These are phyloP conservation scores for Psettodes erumei DNA, from an alignment of 2,113 vertebrate genomes.

Conservation along the genomic window DNA sequence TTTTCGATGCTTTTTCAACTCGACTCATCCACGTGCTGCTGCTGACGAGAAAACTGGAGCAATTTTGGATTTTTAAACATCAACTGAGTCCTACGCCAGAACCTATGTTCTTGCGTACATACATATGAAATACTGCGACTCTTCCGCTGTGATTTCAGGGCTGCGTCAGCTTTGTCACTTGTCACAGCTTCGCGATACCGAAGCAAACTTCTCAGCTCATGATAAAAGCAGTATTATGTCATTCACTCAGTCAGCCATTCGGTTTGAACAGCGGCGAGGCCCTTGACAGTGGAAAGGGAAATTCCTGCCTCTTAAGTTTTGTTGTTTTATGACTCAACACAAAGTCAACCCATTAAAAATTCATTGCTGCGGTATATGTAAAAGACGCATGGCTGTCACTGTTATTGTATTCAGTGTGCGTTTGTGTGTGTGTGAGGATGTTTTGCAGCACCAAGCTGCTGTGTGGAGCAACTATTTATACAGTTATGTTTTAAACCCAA, in stretches of 20 bases:
- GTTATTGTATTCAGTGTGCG: conserved; percentile 8
- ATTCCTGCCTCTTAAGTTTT: neutral
- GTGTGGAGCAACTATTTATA: conserved; percentile 39
- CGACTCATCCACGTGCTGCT: neutral
- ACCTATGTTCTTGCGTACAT: neutral
- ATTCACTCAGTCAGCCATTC: neutral
- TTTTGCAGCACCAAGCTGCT: conserved; percentile 19
- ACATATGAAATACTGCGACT: neutral
- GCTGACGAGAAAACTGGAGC: neutral
- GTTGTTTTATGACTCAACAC: conserved; percentile 30
- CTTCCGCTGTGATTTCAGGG: neutral
- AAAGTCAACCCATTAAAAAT: conserved; percentile 20
- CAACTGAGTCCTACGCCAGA: neutral
- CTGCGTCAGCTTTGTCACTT: neutral
- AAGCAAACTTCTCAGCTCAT: conserved; percentile 8
- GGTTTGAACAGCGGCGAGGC: conserved; percentile 1
- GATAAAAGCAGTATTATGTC: conserved; percentile 9
- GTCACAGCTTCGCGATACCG: neutral
- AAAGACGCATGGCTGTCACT: conserved; percentile 23
- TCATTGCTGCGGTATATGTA: conserved; percentile 15
- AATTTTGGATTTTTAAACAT: neutral
- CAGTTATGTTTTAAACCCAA: neutral
- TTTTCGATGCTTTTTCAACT: neutral
- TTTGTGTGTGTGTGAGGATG: neutral
- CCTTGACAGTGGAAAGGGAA: neutral